Percentiles rank a stretch among this genome's conserved stretches.
These are phyloP conservation scores for Lytechinus variegatus DNA, from an alignment of 35 echinoderm and acorn worm genomes.

Conservation along the genomic window DNA sequence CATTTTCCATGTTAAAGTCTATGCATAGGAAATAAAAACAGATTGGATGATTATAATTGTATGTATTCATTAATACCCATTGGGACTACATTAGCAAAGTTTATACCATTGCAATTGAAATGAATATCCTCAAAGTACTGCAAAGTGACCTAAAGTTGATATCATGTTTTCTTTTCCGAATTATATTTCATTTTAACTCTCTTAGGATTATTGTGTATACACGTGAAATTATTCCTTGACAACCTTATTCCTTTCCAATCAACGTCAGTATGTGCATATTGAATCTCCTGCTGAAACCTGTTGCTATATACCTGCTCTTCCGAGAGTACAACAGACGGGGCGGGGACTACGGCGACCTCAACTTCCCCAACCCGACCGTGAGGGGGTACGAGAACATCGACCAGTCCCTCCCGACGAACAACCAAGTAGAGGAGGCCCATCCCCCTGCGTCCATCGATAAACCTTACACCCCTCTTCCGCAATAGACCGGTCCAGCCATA, in stretches of 20 bases:
- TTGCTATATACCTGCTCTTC: slow-evolving; percentile 70
- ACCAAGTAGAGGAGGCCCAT: slow-evolving; percentile 83
- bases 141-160: too few species aligned
- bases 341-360: slow-evolving; percentile 74
- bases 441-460: slow-evolving; percentile 59
- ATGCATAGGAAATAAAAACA: too few species aligned
- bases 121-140: too few species aligned
- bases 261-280: slow-evolving; percentile 80
- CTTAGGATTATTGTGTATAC: too few species aligned
- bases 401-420: slow-evolving; percentile 90
- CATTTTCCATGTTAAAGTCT: too few species aligned
- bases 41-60: too few species aligned
- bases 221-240: slow-evolving; percentile 56
- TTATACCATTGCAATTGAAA: too few species aligned
- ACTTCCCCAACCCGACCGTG: slow-evolving; percentile 60
- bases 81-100: too few species aligned
- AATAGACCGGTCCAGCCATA: slow-evolving; percentile 16
- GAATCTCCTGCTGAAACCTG: slow-evolving; percentile 89
- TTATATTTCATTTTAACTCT: too few species aligned
- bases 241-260: neutral
- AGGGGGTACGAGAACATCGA: slow-evolving; percentile 94
- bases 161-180: too few species aligned
- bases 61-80: too few species aligned
- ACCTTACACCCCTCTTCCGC: slow-evolving; percentile 64
- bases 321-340: slow-evolving; percentile 72